These are phyloP conservation scores for Diplazon laetatorius DNA, from an alignment of 2,888 invertebrate genomes.

Conservation along the genomic window DNA sequence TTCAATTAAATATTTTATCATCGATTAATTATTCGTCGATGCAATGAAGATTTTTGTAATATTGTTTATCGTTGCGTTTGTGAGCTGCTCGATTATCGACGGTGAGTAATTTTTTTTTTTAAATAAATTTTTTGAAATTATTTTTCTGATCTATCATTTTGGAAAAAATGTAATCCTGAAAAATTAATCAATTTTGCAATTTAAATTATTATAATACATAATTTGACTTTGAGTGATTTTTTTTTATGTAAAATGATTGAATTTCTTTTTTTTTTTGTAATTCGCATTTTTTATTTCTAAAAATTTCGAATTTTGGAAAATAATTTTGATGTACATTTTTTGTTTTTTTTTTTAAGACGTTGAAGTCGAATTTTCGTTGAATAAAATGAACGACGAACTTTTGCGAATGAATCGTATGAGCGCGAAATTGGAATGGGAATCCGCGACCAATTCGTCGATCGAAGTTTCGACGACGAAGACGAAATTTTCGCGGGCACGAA, in stretches of 20 bases:
- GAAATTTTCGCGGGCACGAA: slow-evolving; percentile 54
- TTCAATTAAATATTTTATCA: neutral
- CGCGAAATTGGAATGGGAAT: slow-evolving; percentile 68
- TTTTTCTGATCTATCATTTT: too few species aligned
- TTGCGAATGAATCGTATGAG: slow-evolving; percentile 64
- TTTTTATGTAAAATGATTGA: too few species aligned
- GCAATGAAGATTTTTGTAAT: slow-evolving; percentile 20
- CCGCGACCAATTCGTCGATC: slow-evolving; percentile 58
- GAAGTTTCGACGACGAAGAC: slow-evolving; percentile 51
- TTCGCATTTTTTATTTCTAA: neutral
- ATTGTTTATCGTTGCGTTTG: slow-evolving; percentile 24
- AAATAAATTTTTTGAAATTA: too few species aligned
- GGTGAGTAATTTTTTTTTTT: slow-evolving; percentile 35
- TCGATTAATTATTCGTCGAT: neutral
- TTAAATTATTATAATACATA: too few species aligned
- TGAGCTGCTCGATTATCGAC: neutral
- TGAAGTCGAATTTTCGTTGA: slow-evolving; percentile 21
- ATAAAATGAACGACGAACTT: slow-evolving; percentile 64
- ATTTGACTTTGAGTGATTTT: too few species aligned
- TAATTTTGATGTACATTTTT: too few species aligned
- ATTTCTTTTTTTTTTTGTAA: too few species aligned
- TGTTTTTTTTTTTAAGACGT: slow-evolving; percentile 20
- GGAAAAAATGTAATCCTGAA: too few species aligned
- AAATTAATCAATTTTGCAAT: too few species aligned
- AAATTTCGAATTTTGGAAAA: neutral